Evolutionary conservation across 92 coral and sea anemone genomes (phyloP).

Genomic region (Pocillopora meandrina): DNA sequence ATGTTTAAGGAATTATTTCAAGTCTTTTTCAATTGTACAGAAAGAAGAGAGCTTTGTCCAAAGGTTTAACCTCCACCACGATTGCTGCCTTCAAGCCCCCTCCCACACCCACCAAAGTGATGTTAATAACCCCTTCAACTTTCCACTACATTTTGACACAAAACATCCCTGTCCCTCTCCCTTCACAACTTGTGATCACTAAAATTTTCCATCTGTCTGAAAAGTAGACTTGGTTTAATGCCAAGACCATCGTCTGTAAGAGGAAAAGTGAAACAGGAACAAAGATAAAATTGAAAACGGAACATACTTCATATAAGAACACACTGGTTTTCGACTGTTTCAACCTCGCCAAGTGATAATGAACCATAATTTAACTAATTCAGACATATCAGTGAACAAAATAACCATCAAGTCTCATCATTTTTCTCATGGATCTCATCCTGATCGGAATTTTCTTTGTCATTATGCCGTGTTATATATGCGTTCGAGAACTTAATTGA

Average conservation of each 20-base stretch:
- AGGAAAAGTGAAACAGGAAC: not conserved
- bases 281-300: not conserved
- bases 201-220: too few species aligned
- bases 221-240: too few species aligned
- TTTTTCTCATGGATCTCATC: not conserved
- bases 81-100: too few species aligned
- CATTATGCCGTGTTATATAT: not conserved
- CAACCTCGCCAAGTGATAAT: not conserved
- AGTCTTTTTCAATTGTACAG: too few species aligned
- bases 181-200: not conserved
- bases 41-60: too few species aligned
- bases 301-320: slow-evolving; percentile 11
- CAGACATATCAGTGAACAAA: not conserved
- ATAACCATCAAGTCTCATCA: not conserved
- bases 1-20: too few species aligned
- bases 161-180: not conserved
- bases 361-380: not conserved
- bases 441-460: not conserved
- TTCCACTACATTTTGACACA: too few species aligned
- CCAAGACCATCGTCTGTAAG: too few species aligned
- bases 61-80: too few species aligned
- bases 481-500: slow-evolving; percentile 14
- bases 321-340: not conserved
- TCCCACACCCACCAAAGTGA: too few species aligned
- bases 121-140: too few species aligned